These are phyloP conservation scores for Uria lomvia DNA, from an alignment of 2,113 vertebrate genomes.

Conservation along the genomic window DNA sequence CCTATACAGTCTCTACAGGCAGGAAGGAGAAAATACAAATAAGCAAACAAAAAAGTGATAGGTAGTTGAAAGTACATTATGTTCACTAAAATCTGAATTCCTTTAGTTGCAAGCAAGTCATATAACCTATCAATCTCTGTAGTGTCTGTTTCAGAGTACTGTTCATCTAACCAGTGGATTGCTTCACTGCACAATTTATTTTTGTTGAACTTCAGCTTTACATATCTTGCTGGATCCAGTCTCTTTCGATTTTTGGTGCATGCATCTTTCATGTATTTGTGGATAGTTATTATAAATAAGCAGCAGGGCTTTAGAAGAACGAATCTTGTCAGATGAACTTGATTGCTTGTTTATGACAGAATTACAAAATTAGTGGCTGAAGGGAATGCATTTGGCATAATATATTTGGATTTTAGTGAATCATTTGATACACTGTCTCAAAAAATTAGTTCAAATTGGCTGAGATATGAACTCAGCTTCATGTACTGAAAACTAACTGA, in stretches of 20 bases:
- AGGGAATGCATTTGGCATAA: slow-evolving; percentile 52
- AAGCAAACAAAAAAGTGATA: background rate
- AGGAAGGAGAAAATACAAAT: background rate
- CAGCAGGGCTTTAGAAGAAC: slow-evolving; percentile 7
- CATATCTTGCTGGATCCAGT: background rate
- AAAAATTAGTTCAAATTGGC: slow-evolving; percentile 51
- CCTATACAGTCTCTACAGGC: too few species aligned
- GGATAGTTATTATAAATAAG: slow-evolving; percentile 20
- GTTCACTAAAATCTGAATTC: background rate
- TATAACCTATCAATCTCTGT: background rate
- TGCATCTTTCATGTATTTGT: background rate
- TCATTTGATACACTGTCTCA: slow-evolving; percentile 41
- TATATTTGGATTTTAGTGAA: slow-evolving; percentile 56
- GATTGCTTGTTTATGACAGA: slow-evolving; percentile 53
- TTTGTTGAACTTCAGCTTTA: background rate
- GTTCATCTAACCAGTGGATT: background rate
- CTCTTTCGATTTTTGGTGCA: background rate
- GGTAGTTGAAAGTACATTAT: background rate
- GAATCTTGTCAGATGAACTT: slow-evolving; percentile 25
- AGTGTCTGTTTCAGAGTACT: background rate
- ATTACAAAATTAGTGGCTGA: slow-evolving; percentile 53
- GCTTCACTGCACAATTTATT: background rate
- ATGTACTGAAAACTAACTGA: slow-evolving; percentile 21
- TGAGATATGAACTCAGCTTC: slow-evolving; percentile 6
- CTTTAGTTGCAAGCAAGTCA: background rate